Conservation (phyloP, 2,888 invertebrate species). For the Emmelina monodactyla region DNA sequence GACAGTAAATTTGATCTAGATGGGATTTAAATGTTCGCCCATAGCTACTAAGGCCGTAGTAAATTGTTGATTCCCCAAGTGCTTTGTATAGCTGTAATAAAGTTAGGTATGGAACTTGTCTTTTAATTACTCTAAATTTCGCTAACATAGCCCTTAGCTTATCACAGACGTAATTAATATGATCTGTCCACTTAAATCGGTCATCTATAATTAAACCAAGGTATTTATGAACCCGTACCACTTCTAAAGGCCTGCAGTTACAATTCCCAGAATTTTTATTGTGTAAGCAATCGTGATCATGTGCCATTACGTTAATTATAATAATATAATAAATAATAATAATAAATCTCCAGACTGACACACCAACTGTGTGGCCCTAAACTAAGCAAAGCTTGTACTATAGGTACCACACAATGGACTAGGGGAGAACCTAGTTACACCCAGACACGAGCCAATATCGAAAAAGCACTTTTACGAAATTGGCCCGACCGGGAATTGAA, state of each 20-base stretch:
- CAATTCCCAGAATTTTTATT: neutral
- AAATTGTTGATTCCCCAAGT: neutral
- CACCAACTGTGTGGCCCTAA: too few relatives aligned
- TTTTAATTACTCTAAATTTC: neutral
- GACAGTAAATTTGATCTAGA: neutral
- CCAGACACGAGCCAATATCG: too few relatives aligned
- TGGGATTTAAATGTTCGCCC: neutral
- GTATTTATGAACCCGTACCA: slow-evolving; percentile 7
- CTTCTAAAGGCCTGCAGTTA: slow-evolving; percentile 2
- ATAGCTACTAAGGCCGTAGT: neutral
- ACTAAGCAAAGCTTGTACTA: too few relatives aligned
- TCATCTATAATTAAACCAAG: slow-evolving; percentile 11
- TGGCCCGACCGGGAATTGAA: too few relatives aligned
- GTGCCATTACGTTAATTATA: slow-evolving; percentile 4
- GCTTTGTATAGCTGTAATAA: neutral
- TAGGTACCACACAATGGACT: too few relatives aligned
- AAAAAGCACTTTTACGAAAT: too few relatives aligned
- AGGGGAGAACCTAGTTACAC: too few relatives aligned
- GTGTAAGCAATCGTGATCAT: slow-evolving; percentile 6
- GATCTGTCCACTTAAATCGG: slow-evolving; percentile 7
- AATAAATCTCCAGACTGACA: too few relatives aligned
- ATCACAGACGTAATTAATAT: slow-evolving; percentile 6
- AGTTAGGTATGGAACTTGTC: neutral
- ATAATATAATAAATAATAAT: too few relatives aligned
- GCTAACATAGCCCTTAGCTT: slow-evolving; percentile 7